These are phyloP conservation scores for Anseranas semipalmata DNA, from an alignment of 2,113 vertebrate genomes.

Conservation along the genomic window DNA sequence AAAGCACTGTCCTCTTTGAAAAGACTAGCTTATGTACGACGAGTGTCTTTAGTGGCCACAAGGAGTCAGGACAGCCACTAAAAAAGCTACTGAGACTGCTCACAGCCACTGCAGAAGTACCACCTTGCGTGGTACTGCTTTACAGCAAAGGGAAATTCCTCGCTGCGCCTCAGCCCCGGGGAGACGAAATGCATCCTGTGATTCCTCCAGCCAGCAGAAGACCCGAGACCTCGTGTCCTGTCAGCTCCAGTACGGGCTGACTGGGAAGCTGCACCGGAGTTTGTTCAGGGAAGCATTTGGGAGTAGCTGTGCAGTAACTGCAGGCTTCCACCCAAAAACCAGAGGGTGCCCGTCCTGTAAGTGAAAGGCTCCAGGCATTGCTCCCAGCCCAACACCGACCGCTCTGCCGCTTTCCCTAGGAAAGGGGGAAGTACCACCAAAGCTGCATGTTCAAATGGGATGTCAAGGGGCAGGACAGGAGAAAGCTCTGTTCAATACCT, in stretches of 20 bases:
- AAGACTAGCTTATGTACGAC: background rate
- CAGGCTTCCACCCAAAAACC: background rate
- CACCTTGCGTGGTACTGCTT: fast-evolving
- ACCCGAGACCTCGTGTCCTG: background rate
- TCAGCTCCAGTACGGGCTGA: background rate
- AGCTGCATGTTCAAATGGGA: fast-evolving
- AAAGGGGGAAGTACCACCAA: background rate
- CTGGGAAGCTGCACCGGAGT: background rate
- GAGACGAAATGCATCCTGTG: background rate
- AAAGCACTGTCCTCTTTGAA: background rate
- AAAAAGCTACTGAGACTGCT: background rate
- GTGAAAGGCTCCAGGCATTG: background rate
- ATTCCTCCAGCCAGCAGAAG: background rate
- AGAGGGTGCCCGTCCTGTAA: background rate
- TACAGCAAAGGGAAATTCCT: background rate
- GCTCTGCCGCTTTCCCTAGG: fast-evolving
- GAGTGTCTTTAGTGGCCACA: background rate
- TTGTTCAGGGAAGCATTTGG: background rate
- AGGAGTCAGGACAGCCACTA: constrained; percentile 55
- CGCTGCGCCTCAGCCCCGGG: background rate
- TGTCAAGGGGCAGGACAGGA: background rate
- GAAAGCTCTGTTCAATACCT: background rate
- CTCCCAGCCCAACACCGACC: background rate
- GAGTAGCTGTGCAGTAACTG: background rate
- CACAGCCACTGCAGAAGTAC: background rate